Evolutionary conservation across 37 sponge, comb jelly and placozoan genomes (phyloP).

Genomic region (Sycon ciliatum): DNA sequence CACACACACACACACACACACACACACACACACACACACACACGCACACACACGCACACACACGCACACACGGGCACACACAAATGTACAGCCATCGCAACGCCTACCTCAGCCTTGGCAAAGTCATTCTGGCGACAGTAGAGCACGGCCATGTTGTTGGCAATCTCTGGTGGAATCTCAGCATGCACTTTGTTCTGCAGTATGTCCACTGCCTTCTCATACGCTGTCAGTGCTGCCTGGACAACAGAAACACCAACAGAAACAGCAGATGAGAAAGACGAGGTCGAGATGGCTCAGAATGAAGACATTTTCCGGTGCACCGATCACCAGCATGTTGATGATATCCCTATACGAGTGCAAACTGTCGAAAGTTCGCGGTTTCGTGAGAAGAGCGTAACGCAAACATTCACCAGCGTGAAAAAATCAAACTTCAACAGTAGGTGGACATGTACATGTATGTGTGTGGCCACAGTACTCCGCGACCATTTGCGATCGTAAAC

Average conservation of each 20-base stretch:
- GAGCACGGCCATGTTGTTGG: conserved; percentile 83
- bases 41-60: background rate
- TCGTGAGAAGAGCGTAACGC: too few relatives aligned
- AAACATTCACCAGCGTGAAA: too few relatives aligned
- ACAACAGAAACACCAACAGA: too few relatives aligned
- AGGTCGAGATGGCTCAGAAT: background rate
- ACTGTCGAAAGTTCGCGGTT: too few relatives aligned
- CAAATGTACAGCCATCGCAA: background rate
- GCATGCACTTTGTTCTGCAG: conserved; percentile 65
- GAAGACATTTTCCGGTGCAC: too few relatives aligned
- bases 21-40: conserved; percentile 11
- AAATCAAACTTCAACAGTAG: too few relatives aligned
- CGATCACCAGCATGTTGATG: too few relatives aligned
- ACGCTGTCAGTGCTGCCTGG: conserved; percentile 68
- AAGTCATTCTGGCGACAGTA: conserved; percentile 55
- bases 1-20: too few relatives aligned
- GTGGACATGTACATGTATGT: too few relatives aligned
- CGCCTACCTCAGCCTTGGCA: conserved; percentile 43
- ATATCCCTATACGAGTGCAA: too few relatives aligned
- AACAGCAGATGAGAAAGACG: background rate
- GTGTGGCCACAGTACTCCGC: too few relatives aligned
- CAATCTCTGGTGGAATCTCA: conserved; percentile 86
- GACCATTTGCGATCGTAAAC: too few relatives aligned
- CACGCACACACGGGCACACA: conserved; percentile 3
- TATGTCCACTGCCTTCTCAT: conserved; percentile 66